Percentiles rank a stretch among this genome's conserved stretches.
phyloP scores from a whole-genome alignment of 92 coral and sea anemone species.

The Isaurus tuberculatus region DNA sequence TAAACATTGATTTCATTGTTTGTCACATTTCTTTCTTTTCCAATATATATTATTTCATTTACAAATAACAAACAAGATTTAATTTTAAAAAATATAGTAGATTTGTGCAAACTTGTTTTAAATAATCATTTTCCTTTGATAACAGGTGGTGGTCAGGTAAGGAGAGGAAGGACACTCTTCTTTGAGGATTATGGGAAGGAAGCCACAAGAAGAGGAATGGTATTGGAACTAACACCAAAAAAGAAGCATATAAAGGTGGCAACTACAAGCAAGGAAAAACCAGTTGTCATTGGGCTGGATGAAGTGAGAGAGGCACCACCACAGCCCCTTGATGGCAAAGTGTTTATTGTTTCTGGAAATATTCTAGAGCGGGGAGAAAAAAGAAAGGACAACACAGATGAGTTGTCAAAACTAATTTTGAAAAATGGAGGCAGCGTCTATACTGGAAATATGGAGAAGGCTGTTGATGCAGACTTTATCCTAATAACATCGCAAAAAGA shows the following conservation, averaged over 20 bases:
- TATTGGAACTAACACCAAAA: constrained; percentile 48
- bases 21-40: background rate
- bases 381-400: constrained; percentile 41
- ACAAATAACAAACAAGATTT: background rate
- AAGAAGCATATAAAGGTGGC: constrained; percentile 51
- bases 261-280: constrained; percentile 35
- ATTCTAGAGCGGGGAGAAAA: constrained; percentile 46
- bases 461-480: constrained; percentile 33
- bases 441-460: constrained; percentile 43
- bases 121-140: background rate
- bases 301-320: constrained; percentile 53
- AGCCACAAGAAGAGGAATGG: constrained; percentile 34
- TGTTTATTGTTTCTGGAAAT: constrained; percentile 52
- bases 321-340: constrained; percentile 37
- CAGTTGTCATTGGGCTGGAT: constrained; percentile 18
- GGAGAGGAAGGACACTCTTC: constrained; percentile 50
- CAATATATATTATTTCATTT: background rate
- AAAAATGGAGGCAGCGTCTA: constrained; percentile 46
- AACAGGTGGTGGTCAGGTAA: constrained; percentile 22
- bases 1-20: background rate
- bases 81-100: background rate
- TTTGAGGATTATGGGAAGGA: constrained; percentile 16
- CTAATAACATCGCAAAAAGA: constrained; percentile 43
- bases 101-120: background rate
- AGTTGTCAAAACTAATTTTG: background rate